Conservation (phyloP, 2,797 vertebrate genomes). For the Lycodopsis pacificus region DNA sequence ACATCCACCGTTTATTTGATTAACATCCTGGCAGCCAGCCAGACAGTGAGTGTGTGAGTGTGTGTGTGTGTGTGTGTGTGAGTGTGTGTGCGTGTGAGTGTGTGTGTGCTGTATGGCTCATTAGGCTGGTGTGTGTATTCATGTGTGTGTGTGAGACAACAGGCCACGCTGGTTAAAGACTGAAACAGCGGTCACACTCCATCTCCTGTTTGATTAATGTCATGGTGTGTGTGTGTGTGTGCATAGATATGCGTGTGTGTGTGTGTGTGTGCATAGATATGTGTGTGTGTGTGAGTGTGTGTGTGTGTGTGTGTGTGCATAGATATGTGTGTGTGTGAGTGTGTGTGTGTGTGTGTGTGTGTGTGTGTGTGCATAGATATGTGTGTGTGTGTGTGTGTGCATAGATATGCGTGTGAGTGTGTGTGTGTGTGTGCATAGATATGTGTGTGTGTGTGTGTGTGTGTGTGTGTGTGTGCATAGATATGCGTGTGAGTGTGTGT, state of each 20-base stretch:
- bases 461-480: conserved; percentile 31
- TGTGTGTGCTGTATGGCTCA: conserved; percentile 10
- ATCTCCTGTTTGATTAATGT: conserved; percentile 71
- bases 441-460: conserved; percentile 26
- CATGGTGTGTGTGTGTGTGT: conserved; percentile 32
- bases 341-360: too few species aligned
- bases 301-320: conserved; percentile 35
- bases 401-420: conserved; percentile 19
- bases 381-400: conserved; percentile 35
- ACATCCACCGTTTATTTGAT: conserved; percentile 62
- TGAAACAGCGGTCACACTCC: conserved; percentile 65
- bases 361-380: conserved; percentile 22
- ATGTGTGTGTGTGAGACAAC: conserved; percentile 37
- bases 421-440: conserved; percentile 25
- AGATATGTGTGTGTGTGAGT: conserved; percentile 15
- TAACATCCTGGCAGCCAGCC: conserved; percentile 53
- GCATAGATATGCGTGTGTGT: conserved; percentile 19
- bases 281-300: too few species aligned
- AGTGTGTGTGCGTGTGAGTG: conserved; percentile 37
- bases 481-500: conserved; percentile 26
- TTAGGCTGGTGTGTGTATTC: conserved; percentile 5
- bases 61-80: conserved; percentile 6
- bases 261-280: conserved; percentile 19
- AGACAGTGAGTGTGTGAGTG: conserved; percentile 1
- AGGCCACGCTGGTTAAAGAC: conserved; percentile 72